These are phyloP conservation scores for Blera fallax DNA, from an alignment of 2,888 invertebrate genomes.

Conservation along the genomic window DNA sequence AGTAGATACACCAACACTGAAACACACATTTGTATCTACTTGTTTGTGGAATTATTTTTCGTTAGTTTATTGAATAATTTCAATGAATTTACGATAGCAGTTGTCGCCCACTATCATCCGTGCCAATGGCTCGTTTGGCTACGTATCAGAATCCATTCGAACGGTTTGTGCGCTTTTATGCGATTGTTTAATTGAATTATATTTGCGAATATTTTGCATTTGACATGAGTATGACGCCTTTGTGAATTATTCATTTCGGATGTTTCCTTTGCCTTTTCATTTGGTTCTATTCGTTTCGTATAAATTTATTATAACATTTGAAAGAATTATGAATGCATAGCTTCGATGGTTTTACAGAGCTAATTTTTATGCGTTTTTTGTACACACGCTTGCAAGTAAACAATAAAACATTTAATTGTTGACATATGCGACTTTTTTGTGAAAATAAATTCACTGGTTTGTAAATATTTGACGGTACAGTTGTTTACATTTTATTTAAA, in stretches of 20 bases:
- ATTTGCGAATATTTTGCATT: slow-evolving; percentile 52
- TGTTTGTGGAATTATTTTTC: background rate
- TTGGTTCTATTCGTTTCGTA: background rate
- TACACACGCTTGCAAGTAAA: too few species aligned
- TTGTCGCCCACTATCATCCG: background rate
- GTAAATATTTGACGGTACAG: too few species aligned
- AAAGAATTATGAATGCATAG: background rate
- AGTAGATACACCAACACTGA: background rate
- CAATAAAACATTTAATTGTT: too few species aligned
- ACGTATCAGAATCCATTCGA: slow-evolving; percentile 8
- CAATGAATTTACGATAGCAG: slow-evolving; percentile 15
- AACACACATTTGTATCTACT: slow-evolving; percentile 24
- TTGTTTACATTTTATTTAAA: too few species aligned
- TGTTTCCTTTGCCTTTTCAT: background rate
- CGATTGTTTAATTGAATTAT: slow-evolving; percentile 62
- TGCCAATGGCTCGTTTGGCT: background rate
- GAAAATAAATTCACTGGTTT: too few species aligned
- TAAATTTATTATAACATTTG: background rate
- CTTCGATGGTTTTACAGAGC: background rate
- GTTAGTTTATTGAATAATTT: slow-evolving; percentile 20
- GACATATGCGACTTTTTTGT: too few species aligned
- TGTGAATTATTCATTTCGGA: slow-evolving; percentile 66
- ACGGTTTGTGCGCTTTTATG: slow-evolving; percentile 36
- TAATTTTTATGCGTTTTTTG: background rate
- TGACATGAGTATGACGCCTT: slow-evolving; percentile 65